Conservation (phyloP, 2,797 vertebrate genomes). For the Helicolenus hilgendorfi region DNA sequence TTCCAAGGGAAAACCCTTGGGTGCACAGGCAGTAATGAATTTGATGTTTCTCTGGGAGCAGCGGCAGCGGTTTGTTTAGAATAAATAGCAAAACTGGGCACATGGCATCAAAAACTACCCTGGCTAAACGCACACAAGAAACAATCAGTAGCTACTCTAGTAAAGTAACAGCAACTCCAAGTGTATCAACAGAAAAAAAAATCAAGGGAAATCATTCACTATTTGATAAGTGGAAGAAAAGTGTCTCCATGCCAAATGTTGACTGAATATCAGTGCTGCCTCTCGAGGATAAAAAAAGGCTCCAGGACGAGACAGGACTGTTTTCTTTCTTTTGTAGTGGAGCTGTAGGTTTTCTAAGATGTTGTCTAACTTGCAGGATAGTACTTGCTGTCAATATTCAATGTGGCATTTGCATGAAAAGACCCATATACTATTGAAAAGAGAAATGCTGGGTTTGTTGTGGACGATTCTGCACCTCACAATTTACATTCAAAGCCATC, state of each 20-base stretch:
- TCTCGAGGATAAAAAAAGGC: background rate
- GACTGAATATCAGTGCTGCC: background rate
- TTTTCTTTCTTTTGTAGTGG: background rate
- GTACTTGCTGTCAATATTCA: background rate
- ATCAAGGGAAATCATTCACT: background rate
- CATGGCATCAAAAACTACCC: background rate
- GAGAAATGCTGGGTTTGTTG: background rate
- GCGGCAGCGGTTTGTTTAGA: constrained; percentile 37
- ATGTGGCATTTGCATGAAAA: background rate
- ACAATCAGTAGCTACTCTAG: background rate
- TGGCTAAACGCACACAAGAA: background rate
- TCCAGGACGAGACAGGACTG: background rate
- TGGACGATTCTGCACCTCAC: background rate
- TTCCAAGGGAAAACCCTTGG: constrained; percentile 29
- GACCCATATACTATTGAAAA: background rate
- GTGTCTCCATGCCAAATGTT: background rate
- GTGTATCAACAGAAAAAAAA: background rate
- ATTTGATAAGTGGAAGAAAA: background rate
- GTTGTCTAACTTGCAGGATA: background rate
- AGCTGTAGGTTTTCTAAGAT: background rate
- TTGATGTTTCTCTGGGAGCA: constrained; percentile 35
- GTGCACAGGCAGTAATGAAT: constrained; percentile 48
- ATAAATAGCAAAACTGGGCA: constrained; percentile 35
- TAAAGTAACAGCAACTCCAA: background rate
- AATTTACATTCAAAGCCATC: background rate